Conservation (phyloP, 2,797 vertebrate genomes). For the Semotilus atromaculatus region DNA sequence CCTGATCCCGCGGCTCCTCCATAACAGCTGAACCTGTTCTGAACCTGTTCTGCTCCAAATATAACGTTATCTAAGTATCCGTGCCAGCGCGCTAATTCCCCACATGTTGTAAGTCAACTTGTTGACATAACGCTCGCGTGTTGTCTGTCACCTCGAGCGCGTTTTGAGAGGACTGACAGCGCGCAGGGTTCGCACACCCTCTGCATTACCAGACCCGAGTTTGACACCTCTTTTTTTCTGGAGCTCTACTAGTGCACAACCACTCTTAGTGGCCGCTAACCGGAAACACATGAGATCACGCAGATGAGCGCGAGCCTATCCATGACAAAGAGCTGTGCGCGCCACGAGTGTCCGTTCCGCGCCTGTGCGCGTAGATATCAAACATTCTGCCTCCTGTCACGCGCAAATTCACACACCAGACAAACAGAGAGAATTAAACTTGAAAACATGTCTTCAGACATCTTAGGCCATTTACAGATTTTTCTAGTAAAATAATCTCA, state of each 20-base stretch:
- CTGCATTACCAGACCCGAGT: conserved; percentile 59
- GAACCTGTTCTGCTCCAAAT: conserved; percentile 1
- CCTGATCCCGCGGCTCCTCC: conserved; percentile 76
- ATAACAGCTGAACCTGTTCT: conserved; percentile 68
- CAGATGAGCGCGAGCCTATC: conserved; percentile 72
- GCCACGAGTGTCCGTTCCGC: conserved; percentile 21
- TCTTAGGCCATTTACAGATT: neutral
- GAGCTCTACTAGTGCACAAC: conserved; percentile 66
- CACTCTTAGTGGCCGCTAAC: conserved; percentile 64
- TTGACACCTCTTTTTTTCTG: conserved; percentile 76
- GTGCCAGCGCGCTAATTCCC: conserved; percentile 21
- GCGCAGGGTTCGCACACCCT: conserved; percentile 36
- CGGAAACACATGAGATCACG: conserved; percentile 83
- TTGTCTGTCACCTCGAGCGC: conserved; percentile 62
- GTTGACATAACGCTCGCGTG: conserved; percentile 20
- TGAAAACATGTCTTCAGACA: neutral
- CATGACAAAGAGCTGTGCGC: conserved; percentile 61
- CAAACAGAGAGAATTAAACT: neutral
- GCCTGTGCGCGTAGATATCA: neutral
- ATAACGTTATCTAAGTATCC: conserved; percentile 45
- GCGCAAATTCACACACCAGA: neutral
- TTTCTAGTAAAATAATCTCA: too few species aligned
- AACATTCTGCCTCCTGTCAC: neutral
- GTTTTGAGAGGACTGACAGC: conserved; percentile 63
- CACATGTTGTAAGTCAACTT: conserved; percentile 50